Evolutionary conservation across 2,888 invertebrate genomes (phyloP).

Genomic region (Pantelozetes paolii): DNA sequence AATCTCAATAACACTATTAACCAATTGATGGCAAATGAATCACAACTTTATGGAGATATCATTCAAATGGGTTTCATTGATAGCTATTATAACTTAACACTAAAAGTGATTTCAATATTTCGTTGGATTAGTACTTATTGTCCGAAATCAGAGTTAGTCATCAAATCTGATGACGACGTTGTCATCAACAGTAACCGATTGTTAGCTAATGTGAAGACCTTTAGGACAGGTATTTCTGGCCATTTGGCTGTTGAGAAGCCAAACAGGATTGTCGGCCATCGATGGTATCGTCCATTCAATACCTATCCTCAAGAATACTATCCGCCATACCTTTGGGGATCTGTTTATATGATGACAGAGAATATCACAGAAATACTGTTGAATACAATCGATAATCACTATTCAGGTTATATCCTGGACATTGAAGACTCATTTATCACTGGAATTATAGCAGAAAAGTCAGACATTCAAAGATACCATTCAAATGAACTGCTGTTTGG

Average conservation of each 20-base stretch:
- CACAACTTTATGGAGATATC: neutral
- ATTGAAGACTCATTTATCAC: neutral
- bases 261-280: neutral
- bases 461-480: neutral
- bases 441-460: neutral
- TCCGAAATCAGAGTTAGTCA: neutral
- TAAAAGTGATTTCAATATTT: conserved; percentile 1
- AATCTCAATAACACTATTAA: neutral
- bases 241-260: neutral
- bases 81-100: neutral
- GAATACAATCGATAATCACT: neutral
- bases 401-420: neutral
- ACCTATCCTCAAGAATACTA: neutral
- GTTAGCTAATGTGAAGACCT: neutral
- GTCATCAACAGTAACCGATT: neutral
- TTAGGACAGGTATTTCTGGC: neutral
- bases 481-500: neutral
- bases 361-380: neutral
- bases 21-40: neutral
- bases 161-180: neutral
- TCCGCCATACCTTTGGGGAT: neutral
- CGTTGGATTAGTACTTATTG: neutral
- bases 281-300: neutral
- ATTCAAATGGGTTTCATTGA: neutral
- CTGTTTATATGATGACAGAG: neutral